Conservation (phyloP, 2,888 invertebrate species). For the Pristionchus arcanus region DNA sequence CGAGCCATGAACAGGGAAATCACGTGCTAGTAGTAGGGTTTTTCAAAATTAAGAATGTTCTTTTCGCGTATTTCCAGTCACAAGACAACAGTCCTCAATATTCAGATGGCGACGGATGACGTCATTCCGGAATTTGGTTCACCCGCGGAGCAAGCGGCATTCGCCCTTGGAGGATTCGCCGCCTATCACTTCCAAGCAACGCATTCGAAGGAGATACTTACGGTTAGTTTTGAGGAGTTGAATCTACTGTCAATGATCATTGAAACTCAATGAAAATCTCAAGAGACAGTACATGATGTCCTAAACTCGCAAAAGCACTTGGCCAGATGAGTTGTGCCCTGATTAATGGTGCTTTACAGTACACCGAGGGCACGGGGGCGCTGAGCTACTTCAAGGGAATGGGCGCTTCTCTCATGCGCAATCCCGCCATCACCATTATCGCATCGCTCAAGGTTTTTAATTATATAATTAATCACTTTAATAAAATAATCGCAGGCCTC, state of each 20-base stretch:
- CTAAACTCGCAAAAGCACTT: background rate
- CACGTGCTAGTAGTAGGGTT: too few species aligned
- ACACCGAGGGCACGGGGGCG: background rate
- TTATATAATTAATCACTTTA: background rate
- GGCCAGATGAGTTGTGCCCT: background rate
- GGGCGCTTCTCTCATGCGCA: background rate
- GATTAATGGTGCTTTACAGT: background rate
- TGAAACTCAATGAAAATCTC: background rate
- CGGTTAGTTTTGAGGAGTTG: background rate
- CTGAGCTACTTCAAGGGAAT: background rate
- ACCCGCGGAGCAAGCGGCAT: background rate
- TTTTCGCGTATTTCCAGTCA: too few species aligned
- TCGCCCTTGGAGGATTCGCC: background rate
- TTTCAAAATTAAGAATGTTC: too few species aligned
- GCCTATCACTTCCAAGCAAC: background rate
- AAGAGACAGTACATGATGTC: too few species aligned
- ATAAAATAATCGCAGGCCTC: background rate
- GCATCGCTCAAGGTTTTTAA: background rate
- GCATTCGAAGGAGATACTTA: background rate
- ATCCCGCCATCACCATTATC: background rate
- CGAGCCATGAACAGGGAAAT: too few species aligned
- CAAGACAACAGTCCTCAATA: too few species aligned
- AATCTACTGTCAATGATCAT: background rate
- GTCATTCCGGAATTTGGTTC: slow-evolving; percentile 21
- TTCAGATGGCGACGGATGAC: background rate